Conservation (phyloP, 1,140 invertebrate genomes). For the Drosophila pandora region DNA sequence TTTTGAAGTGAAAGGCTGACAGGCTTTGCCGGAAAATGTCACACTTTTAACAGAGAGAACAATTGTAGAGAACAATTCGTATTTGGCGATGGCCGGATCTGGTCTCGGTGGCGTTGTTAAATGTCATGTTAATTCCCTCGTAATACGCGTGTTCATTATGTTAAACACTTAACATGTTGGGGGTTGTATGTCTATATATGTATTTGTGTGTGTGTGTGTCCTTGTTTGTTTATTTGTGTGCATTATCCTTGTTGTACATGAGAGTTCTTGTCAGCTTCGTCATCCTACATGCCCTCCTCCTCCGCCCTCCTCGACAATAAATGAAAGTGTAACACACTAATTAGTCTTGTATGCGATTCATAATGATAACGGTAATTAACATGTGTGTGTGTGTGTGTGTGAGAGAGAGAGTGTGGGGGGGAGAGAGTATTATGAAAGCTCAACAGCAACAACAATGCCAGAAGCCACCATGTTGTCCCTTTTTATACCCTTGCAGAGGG, state of each 20-base stretch:
- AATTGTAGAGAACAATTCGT: conserved; percentile 52
- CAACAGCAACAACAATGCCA: conserved; percentile 10
- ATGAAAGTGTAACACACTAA: conserved; percentile 80
- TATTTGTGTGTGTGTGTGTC: conserved; percentile 2
- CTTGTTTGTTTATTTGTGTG: conserved; percentile 12
- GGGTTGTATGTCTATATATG: not conserved
- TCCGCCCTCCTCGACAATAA: conserved; percentile 55
- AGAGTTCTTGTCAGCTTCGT: conserved; percentile 37
- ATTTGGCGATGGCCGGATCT: conserved; percentile 36
- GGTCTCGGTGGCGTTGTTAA: conserved; percentile 63
- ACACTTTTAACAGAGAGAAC: conserved; percentile 56
- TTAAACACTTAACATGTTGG: conserved; percentile 67
- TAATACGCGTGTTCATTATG: conserved; percentile 81
- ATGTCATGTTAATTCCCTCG: conserved; percentile 76
- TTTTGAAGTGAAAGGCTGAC: not conserved
- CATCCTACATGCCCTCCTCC: conserved; percentile 17
- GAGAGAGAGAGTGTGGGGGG: conserved; percentile 3
- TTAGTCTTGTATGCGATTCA: conserved; percentile 79
- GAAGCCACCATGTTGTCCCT: not conserved
- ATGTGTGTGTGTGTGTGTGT: conserved; percentile 42
- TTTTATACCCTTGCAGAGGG: too few species aligned
- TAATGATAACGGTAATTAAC: conserved; percentile 82
- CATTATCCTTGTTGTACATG: conserved; percentile 27
- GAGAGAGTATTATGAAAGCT: conserved; percentile 34
- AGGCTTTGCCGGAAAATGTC: conserved; percentile 16